Base-by-base conservation (phyloP, 2,113 vertebrate genomes). In the Silurus glanis region DNA sequence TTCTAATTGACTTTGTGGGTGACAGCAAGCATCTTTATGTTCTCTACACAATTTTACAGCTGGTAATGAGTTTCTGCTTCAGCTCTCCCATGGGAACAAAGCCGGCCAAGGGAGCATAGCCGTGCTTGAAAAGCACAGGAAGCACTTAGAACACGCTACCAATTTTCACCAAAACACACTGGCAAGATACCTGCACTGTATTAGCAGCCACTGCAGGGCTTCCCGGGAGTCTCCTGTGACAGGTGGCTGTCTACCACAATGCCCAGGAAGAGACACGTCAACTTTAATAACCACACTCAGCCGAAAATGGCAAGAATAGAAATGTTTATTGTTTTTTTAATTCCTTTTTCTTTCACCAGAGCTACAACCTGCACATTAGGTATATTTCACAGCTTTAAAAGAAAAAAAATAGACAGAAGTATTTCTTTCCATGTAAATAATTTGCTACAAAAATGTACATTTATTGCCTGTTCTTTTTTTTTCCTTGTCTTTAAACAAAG, bases 21-120 rank as follows among this genome's bases (percentile, higher is more conserved):
- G 74, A 87, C 28, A 66, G 47, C 80, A 25, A 87, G 53, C 82
- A 71, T 81, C 88, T 89, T 91, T 85, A 87, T 88, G 79, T 89
- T 87, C 90, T 84, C 91, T 85, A 82, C 64, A 76, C 84, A 86
- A 86, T 91, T 86, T 89, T 89, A 89, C 80, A 87, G 85, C 85
- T 86, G 82, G 72, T 90, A 83, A 90, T 90, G 66, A 89, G 88
- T 89, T 88, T 83, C 83, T 76, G 81, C 83, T 89, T 66, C 47
- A 64, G 59, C 25, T 37, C 13, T 82, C 89, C 78, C 49, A 5
- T 4, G 86, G 75, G 87, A 85, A 53, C 23, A 28, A 37, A 37
- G 53, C 80, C 66, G 47, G 61, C 64, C 64, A 59, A 85, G 49
- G 37, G 80, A 88, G 53, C 55, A 47, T 58, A 19, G 62, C 86